Base-by-base conservation (phyloP, 2,888 invertebrate species). In the Sericinus montela region DNA sequence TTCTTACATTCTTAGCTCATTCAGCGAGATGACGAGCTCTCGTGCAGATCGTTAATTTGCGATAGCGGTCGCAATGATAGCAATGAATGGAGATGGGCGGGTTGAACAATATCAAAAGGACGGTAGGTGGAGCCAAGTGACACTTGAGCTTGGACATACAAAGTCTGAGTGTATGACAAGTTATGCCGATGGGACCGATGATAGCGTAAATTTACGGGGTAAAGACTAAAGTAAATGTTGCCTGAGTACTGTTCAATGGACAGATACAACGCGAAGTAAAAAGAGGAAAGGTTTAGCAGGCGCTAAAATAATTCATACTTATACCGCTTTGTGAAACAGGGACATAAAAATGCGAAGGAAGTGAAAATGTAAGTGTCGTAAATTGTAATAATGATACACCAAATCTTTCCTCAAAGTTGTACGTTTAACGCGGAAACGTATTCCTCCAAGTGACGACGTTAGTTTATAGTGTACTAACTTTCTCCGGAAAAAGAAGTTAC, bases 1-100 rank as follows among this genome's bases (percentile, higher is more conserved):
- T 45, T 34, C 37, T 41, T 41, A 52, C 51, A 57, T 58, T 48
- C 37, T 55, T 58, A 59, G 61, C 57, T 58, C 58, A 56, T 60
- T 59, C 56, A 55, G 53, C 49, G 55, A 57, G 61, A 66, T 55
- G 59, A 60, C 59, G 59, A 60, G 55, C 63, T 62, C 63, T 61
- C 63, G 59, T 53, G 56, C 50, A 62, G 68, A 71, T 69, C 69
- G 69, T 73, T 74, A 71, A 75, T 75, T 72, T 69, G 67, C 66
- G 70, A 74, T 75, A 69, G 68, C 65, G 62, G 62, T 57, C 62
- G 58, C 61, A 58, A 63, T 60, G 66, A 63, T 70, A 65, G 67
- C 64, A 54, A 48, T 54, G 62, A 63, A 69, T 62, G 66, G 60
- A 64, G 65, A 67, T 65, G 66, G 60, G 62, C 59, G 65, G 60